A percentile compares a stretch with the other conserved stretches of the same genome.
phyloP scores from a whole-genome alignment of 2,113 vertebrate genomes.

The Helogale parvula region DNA sequence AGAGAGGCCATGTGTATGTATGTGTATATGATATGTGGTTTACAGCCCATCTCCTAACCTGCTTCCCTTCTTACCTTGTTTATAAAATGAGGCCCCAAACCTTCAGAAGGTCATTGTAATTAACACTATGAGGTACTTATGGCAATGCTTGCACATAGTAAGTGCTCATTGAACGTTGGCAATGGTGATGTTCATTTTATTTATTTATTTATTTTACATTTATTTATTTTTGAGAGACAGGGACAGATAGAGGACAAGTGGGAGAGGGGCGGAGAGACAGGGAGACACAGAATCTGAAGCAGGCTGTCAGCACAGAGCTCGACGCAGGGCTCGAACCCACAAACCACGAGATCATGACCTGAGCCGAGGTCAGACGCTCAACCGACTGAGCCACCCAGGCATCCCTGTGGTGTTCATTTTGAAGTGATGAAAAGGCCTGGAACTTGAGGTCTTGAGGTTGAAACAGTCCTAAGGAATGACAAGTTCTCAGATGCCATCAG shows the following conservation, averaged over 20 bases:
- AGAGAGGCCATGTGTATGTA: background rate
- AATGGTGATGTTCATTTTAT: background rate
- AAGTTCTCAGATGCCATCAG: background rate
- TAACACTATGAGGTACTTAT: background rate
- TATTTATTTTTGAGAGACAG: too few species aligned
- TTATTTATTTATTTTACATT: too few species aligned
- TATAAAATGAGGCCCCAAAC: background rate
- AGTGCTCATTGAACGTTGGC: background rate
- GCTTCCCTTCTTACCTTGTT: background rate
- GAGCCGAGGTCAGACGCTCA: too few species aligned
- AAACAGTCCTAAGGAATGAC: background rate
- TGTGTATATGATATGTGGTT: background rate
- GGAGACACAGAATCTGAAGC: too few species aligned
- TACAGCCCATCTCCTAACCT: background rate
- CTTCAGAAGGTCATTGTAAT: background rate
- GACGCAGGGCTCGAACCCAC: too few species aligned
- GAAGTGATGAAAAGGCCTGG: background rate
- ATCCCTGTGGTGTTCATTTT: background rate
- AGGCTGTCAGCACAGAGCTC: too few species aligned
- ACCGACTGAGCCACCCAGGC: too few species aligned
- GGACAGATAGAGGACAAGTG: too few species aligned
- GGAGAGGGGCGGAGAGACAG: too few species aligned
- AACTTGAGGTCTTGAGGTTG: constrained; percentile 11
- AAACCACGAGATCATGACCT: too few species aligned
- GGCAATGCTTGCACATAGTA: background rate